phyloP scores from a whole-genome alignment of 1,140 invertebrate species.

The Platyscapa corneri region DNA sequence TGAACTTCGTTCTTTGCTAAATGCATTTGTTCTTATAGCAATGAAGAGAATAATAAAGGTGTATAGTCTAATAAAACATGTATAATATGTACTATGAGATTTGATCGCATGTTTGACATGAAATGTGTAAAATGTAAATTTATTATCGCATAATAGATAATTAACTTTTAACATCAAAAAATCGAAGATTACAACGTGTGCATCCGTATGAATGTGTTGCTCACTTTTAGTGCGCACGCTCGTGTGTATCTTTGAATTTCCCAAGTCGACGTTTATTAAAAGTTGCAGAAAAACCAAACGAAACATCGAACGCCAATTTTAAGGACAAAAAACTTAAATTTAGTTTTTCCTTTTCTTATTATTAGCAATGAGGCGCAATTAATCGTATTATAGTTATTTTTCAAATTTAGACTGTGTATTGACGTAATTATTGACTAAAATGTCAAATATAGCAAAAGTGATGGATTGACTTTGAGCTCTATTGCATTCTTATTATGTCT shows the following conservation, averaged over 20 bases:
- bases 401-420: conserved; percentile 44
- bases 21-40: conserved; percentile 36
- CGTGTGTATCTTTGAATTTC: conserved; percentile 2
- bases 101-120: conserved; percentile 23
- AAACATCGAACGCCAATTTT: conserved; percentile 48
- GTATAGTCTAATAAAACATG: conserved; percentile 28
- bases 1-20: conserved; percentile 31
- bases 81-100: conserved; percentile 38
- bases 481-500: conserved; percentile 11
- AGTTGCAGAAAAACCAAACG: conserved; percentile 32
- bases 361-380: neutral
- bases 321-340: conserved; percentile 38
- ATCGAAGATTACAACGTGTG: conserved; percentile 18
- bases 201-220: neutral
- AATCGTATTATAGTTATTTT: conserved; percentile 29
- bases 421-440: conserved; percentile 26
- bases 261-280: conserved; percentile 21
- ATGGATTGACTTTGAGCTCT: neutral
- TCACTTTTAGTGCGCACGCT: neutral
- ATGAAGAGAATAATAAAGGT: conserved; percentile 19
- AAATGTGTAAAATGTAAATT: conserved; percentile 49
- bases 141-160: conserved; percentile 48
- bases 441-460: conserved; percentile 12
- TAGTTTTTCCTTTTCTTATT: conserved; percentile 38
- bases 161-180: conserved; percentile 31